Base-by-base conservation (phyloP, 2,797 vertebrate genomes). In the Lacerta agilis region DNA sequence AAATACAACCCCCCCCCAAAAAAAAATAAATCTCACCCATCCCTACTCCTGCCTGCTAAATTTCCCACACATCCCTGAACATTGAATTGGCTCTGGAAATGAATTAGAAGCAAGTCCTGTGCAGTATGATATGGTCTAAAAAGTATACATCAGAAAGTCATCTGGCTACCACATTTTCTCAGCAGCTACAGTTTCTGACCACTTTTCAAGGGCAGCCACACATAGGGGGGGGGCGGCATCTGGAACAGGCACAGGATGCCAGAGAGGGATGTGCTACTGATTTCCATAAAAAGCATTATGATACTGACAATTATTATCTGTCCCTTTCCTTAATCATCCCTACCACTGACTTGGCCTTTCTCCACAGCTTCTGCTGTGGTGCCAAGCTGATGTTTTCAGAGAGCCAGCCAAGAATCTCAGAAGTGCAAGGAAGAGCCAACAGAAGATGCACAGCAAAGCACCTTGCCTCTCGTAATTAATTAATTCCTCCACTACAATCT, bases 381-480 rank as follows among this genome's bases (percentile, higher is more conserved):
- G 64, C 25, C 41, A 7, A 73, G 66, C 85, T 88, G 77, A 92
- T 88, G 78, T 15, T 72, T 79, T 61, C 11, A 23, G 27, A 11
- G 8, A 71, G 25, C 10, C 3, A 20, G 85, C 64, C 83, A 83
- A 69, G 73, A 27, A n/a, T 43, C 87, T 36, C 38, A 1, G 27
- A 20, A 25, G 27, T 29, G 25, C 23, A 9, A 13, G 36, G n/a
- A 17, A 43, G 13, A 72, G n/a, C 58, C 33, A 71, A 58, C 17
- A 17, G 43, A 41, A 23, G 18, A 5, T 1, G 81, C 33, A 8
- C 0, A 27, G 82, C 55, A 20, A 58, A 72, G 6, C 49, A 9
- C 76, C 67, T 33, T 85, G 49, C 45, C 66, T 33, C 38, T 38
- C 8, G 1, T 13, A n/a, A 29, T 61, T 73, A 45, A 72, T 84